Percentiles rank a stretch among this genome's conserved stretches.
phyloP scores from a whole-genome alignment of 2,888 invertebrate species.

The Drosophila meridionalis region DNA sequence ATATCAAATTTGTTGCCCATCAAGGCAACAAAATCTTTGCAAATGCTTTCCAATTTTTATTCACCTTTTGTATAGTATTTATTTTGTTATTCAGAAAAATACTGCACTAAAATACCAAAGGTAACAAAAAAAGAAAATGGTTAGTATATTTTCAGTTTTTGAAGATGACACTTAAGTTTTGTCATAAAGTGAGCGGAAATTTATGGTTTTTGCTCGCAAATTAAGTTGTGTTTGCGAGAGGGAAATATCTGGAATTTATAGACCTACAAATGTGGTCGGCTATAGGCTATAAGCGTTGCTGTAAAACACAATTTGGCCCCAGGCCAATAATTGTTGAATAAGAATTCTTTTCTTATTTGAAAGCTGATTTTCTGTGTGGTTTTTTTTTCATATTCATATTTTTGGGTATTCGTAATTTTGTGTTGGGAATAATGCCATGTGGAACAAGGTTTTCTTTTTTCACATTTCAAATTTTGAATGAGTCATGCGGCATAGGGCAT shows the following conservation, averaged over 20 bases:
- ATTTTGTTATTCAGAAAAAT: neutral
- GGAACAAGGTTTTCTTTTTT: conserved; percentile 48
- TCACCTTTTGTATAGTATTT: neutral
- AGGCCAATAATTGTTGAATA: conserved; percentile 61
- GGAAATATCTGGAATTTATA: conserved; percentile 44
- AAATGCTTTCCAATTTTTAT: neutral
- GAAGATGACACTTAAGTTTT: conserved; percentile 15
- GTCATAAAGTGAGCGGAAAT: conserved; percentile 5
- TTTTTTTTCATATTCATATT: conserved; percentile 5
- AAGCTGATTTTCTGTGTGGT: neutral
- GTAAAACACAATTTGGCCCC: conserved; percentile 38
- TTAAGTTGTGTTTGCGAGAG: conserved; percentile 40
- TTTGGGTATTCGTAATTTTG: conserved; percentile 37
- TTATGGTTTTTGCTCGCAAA: conserved; percentile 11
- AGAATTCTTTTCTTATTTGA: conserved; percentile 12
- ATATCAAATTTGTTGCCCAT: neutral
- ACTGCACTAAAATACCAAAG: conserved; percentile 4
- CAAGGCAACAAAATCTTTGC: neutral
- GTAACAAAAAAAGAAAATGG: too few relatives aligned
- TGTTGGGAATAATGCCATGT: conserved; percentile 54
- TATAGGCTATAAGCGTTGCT: conserved; percentile 17
- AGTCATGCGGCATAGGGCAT: conserved; percentile 54
- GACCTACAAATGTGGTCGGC: conserved; percentile 20
- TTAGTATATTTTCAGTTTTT: neutral
- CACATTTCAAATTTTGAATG: conserved; percentile 17